Evolutionary conservation across 2,113 vertebrate genomes (phyloP).

Genomic region (Aphyosemion australe): DNA sequence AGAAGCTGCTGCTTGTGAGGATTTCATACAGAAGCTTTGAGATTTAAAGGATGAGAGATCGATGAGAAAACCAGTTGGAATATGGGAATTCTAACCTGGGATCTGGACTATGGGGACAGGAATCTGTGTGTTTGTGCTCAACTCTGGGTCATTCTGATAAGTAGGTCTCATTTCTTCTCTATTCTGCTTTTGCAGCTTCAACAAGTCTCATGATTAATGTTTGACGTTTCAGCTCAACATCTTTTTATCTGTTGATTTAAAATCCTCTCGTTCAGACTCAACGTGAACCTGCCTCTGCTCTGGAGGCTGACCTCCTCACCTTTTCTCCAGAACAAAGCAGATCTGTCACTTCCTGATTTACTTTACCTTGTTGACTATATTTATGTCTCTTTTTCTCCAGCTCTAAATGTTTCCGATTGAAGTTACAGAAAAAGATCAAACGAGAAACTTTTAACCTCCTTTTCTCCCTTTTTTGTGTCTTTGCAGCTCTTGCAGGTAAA

Average conservation of each 20-base stretch:
- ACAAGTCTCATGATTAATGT: background rate
- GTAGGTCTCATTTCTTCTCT: conserved; percentile 70
- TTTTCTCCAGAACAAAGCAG: background rate
- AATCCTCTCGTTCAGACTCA: no score
- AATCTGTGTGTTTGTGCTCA: conserved; percentile 60
- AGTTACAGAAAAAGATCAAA: no score
- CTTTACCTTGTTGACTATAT: background rate
- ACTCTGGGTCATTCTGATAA: conserved; percentile 75
- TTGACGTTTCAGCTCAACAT: no score
- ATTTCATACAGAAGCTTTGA: conserved; percentile 9
- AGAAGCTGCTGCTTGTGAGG: conserved; percentile 25
- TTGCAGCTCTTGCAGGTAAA: conserved; percentile 81
- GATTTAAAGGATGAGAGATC: conserved; percentile 61
- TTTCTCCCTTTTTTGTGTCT: conserved; percentile 22
- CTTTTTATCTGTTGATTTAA: no score
- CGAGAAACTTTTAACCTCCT: background rate
- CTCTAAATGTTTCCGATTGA: no score
- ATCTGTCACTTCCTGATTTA: conserved; percentile 29
- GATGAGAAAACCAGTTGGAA: conserved; percentile 72
- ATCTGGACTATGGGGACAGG: conserved; percentile 67
- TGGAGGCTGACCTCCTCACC: no score
- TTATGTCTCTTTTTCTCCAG: no score
- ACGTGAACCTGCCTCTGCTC: no score
- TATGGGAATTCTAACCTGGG: conserved; percentile 79
- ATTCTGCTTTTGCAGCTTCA: conserved; percentile 22